Conservation (phyloP, 1,140 invertebrate genomes). For the Drosophila mayri region DNA sequence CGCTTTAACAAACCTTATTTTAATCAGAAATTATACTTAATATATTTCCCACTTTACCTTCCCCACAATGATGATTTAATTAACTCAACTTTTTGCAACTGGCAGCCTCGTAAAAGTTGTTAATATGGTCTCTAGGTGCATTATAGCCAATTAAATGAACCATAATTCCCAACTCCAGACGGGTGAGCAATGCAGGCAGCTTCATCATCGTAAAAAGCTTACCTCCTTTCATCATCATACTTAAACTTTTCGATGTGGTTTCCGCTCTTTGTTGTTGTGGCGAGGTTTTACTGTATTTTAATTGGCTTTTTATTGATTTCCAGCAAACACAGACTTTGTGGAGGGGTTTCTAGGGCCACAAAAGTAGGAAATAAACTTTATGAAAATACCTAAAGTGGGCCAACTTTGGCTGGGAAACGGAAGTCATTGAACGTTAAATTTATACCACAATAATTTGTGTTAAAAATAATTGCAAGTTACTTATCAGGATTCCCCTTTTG, state of each 20-base stretch:
- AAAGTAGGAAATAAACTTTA: slow-evolving; percentile 16
- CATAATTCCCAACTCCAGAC: slow-evolving; percentile 35
- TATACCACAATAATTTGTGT: slow-evolving; percentile 42
- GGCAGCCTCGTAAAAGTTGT: slow-evolving; percentile 7
- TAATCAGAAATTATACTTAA: not conserved
- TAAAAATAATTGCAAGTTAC: slow-evolving; percentile 4
- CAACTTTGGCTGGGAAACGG: slow-evolving; percentile 14
- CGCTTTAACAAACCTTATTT: not conserved
- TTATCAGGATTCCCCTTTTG: slow-evolving; percentile 31
- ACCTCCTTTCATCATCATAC: slow-evolving; percentile 47
- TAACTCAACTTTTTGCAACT: slow-evolving; percentile 9
- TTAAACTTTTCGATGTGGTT: slow-evolving; percentile 58
- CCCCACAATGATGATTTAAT: slow-evolving; percentile 20
- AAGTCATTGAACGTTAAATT: slow-evolving; percentile 58
- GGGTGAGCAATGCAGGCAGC: slow-evolving; percentile 7
- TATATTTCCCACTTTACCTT: not conserved
- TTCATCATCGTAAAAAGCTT: slow-evolving; percentile 13
- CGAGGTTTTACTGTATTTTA: slow-evolving; percentile 55
- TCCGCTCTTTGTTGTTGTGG: slow-evolving; percentile 9
- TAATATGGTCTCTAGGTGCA: slow-evolving; percentile 18
- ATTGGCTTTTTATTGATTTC: slow-evolving; percentile 69
- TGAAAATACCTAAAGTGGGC: not conserved
- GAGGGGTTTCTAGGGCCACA: slow-evolving; percentile 14
- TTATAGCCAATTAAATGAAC: slow-evolving; percentile 49
- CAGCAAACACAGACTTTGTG: slow-evolving; percentile 22